These are phyloP conservation scores for Synanthedon vespiformis DNA, from an alignment of 2,888 invertebrate genomes.

Conservation along the genomic window DNA sequence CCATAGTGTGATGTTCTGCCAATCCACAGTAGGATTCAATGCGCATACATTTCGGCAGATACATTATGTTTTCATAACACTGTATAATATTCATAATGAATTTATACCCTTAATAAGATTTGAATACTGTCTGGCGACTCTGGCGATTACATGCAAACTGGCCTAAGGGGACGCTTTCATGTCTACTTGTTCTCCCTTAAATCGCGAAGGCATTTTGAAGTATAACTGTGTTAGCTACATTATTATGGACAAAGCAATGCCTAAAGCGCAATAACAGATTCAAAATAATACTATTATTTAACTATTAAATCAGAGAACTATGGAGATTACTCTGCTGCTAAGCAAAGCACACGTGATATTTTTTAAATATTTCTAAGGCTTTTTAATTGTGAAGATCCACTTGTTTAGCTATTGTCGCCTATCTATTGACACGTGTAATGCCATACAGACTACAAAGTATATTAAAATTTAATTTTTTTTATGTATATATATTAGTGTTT, in stretches of 20 bases:
- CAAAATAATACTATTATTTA: slow-evolving; percentile 12
- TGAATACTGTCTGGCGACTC: slow-evolving; percentile 26
- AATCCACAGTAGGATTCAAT: not conserved
- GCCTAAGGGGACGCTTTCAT: slow-evolving; percentile 43
- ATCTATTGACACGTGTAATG: too few relatives aligned
- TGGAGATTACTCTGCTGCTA: too few relatives aligned
- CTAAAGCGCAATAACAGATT: slow-evolving; percentile 20
- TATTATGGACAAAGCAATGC: slow-evolving; percentile 25
- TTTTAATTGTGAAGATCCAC: too few relatives aligned
- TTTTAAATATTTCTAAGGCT: too few relatives aligned
- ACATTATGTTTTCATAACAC: not conserved
- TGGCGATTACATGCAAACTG: slow-evolving; percentile 32
- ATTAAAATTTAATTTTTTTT: too few relatives aligned
- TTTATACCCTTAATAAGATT: slow-evolving; percentile 29
- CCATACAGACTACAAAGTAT: too few relatives aligned
- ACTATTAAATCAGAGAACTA: not conserved
- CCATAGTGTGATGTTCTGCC: too few relatives aligned
- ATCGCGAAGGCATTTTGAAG: slow-evolving; percentile 44
- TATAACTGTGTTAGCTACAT: slow-evolving; percentile 45
- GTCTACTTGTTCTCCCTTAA: slow-evolving; percentile 33
- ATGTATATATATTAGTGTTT: too few relatives aligned
- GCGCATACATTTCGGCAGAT: not conserved
- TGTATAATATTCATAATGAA: not conserved
- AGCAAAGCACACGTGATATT: too few relatives aligned
- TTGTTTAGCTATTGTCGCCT: too few relatives aligned